phyloP scores from a whole-genome alignment of 2,888 invertebrate species.

The Drosophila putrida region DNA sequence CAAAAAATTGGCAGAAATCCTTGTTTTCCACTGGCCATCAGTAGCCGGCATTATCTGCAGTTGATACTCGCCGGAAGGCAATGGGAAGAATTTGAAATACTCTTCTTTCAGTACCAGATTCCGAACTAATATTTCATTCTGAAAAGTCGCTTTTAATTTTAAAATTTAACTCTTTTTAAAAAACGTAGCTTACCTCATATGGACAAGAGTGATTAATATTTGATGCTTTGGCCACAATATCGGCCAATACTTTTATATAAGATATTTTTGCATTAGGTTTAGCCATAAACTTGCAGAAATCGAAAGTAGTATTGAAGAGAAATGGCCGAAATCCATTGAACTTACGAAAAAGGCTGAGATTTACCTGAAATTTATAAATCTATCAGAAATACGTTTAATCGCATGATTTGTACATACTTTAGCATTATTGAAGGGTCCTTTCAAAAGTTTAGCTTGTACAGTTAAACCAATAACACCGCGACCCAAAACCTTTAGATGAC shows the following conservation, averaged over 20 bases:
- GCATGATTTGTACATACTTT: constrained; percentile 20
- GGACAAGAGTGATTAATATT: constrained; percentile 16
- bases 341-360: constrained; percentile 27
- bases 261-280: not conserved
- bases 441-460: constrained; percentile 8
- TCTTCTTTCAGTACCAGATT: constrained; percentile 30
- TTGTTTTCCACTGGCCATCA: constrained; percentile 21
- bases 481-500: constrained; percentile 15
- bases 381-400: not conserved
- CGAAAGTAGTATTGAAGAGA: constrained; percentile 19
- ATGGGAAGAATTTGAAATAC: constrained; percentile 4
- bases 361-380: not conserved
- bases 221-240: not conserved
- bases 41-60: constrained; percentile 8
- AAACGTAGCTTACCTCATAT: not conserved
- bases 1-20: not conserved
- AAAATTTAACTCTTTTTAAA: not conserved
- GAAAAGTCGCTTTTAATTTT: not conserved
- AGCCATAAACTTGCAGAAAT: constrained; percentile 7
- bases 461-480: constrained; percentile 22
- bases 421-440: constrained; percentile 16
- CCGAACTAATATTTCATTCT: constrained; percentile 32
- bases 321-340: constrained; percentile 21
- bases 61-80: constrained; percentile 45
- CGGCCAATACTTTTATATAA: not conserved